Percentiles rank a stretch among this genome's conserved stretches.
Conservation (phyloP, 2,888 invertebrate genomes). For the Callyntrura sp. region DNA sequence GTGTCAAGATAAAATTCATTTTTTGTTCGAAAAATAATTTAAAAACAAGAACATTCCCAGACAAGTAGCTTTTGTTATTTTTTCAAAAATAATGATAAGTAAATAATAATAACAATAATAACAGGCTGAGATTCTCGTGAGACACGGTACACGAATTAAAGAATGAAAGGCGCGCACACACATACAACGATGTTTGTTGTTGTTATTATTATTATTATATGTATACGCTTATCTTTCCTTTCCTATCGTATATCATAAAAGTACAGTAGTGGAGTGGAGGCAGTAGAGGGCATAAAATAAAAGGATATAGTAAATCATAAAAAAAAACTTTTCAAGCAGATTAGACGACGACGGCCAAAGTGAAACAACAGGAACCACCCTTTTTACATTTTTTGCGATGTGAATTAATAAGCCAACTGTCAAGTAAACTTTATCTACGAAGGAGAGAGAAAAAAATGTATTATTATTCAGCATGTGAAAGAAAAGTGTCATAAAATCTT, state of each 20-base stretch:
- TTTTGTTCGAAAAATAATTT: background rate
- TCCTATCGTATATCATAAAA: background rate
- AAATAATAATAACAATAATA: constrained; percentile 33
- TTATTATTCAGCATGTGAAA: constrained; percentile 34
- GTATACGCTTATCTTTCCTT: constrained; percentile 22
- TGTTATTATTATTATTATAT: too few relatives aligned
- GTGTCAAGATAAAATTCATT: constrained; percentile 13
- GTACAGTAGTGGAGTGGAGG: background rate
- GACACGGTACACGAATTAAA: constrained; percentile 12
- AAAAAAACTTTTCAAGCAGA: constrained; percentile 5
- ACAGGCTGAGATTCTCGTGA: constrained; percentile 42
- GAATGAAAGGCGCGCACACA: background rate
- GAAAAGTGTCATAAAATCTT: constrained; percentile 71
- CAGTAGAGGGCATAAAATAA: background rate
- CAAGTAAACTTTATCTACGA: constrained; percentile 14
- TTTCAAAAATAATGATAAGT: constrained; percentile 29
- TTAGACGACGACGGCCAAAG: constrained; percentile 18
- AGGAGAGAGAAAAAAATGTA: background rate
- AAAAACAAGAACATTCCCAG: constrained; percentile 44
- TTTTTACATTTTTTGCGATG: constrained; percentile 30
- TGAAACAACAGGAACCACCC: constrained; percentile 40
- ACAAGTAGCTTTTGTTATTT: background rate
- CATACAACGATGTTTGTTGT: background rate
- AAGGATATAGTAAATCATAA: constrained; percentile 41
- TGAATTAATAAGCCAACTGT: constrained; percentile 58